These are phyloP conservation scores for Odontomyia ornata DNA, from an alignment of 2,888 invertebrate genomes.

Conservation along the genomic window DNA sequence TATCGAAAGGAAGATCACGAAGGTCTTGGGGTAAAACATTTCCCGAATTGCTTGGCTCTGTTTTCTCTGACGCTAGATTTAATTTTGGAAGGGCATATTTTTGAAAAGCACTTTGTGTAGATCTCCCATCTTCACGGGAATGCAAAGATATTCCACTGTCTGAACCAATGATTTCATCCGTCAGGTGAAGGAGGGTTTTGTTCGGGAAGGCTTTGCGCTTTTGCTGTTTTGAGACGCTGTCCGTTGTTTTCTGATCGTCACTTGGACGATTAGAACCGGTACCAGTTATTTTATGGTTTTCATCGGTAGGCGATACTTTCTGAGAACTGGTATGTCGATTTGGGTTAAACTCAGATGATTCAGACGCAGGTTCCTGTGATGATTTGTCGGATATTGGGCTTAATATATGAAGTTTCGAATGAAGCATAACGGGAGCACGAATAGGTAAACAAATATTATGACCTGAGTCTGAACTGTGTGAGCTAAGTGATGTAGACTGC, in stretches of 20 bases:
- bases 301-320: slow-evolving; percentile 76
- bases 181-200: slow-evolving; percentile 69
- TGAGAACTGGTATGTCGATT: slow-evolving; percentile 81
- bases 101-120: slow-evolving; percentile 67
- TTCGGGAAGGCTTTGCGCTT: slow-evolving; percentile 76
- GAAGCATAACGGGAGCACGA: slow-evolving; percentile 75
- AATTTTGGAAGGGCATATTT: slow-evolving; percentile 66
- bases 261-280: slow-evolving; percentile 3
- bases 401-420: slow-evolving; percentile 83
- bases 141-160: slow-evolving; percentile 90
- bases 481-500: slow-evolving; percentile 84
- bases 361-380: slow-evolving; percentile 85
- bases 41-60: slow-evolving; percentile 60
- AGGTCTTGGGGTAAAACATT: slow-evolving; percentile 72
- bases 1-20: slow-evolving; percentile 86
- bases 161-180: slow-evolving; percentile 82
- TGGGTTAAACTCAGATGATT: slow-evolving; percentile 79
- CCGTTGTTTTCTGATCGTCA: slow-evolving; percentile 58
- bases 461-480: slow-evolving; percentile 82
- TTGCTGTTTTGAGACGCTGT: slow-evolving; percentile 57
- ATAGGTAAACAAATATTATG: slow-evolving; percentile 70
- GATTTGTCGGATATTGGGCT: slow-evolving; percentile 92
- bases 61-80: slow-evolving; percentile 63
- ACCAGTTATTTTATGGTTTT: slow-evolving; percentile 57
- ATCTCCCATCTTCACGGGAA: slow-evolving; percentile 81